These are phyloP conservation scores for Lepilemur septentrionalis DNA, from an alignment of 2,797 vertebrate species.

Conservation along the genomic window DNA sequence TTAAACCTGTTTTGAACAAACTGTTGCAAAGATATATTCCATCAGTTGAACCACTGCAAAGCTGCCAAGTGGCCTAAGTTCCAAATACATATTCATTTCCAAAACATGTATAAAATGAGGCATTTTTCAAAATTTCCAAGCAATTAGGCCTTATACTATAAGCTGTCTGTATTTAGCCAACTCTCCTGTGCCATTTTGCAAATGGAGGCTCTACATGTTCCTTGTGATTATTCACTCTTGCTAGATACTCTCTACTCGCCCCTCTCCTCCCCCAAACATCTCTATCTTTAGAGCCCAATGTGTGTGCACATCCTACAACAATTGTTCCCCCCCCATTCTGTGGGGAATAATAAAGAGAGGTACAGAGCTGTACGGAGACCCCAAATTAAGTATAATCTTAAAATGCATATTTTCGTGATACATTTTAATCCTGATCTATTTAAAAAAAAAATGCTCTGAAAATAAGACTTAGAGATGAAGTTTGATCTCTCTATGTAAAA, in stretches of 20 bases:
- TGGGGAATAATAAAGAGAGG: not conserved
- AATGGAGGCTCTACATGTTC: not conserved
- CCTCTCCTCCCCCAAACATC: not conserved
- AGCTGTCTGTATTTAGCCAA: not conserved
- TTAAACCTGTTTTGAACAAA: slow-evolving; percentile 20
- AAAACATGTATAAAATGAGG: slow-evolving; percentile 31
- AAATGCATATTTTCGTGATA: not conserved
- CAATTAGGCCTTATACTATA: not conserved
- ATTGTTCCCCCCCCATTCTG: not conserved
- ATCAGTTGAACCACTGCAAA: not conserved
- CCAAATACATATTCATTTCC: not conserved
- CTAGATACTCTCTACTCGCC: not conserved
- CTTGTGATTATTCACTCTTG: not conserved
- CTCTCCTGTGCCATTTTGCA: not conserved
- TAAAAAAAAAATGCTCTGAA: not conserved
- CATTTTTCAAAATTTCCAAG: slow-evolving; percentile 14
- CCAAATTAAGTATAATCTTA: not conserved
- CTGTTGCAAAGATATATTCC: not conserved
- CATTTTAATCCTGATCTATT: not conserved
- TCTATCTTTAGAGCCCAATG: not conserved
- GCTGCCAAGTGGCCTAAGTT: not conserved
- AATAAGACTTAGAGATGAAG: not conserved
- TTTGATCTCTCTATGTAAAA: slow-evolving; percentile 38
- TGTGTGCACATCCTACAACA: not conserved
- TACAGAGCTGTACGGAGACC: not conserved